Evolutionary conservation across 2,888 invertebrate species (phyloP), one percentile per base, ranked within the genome.

Genomic region (Eilema depressum): DNA sequence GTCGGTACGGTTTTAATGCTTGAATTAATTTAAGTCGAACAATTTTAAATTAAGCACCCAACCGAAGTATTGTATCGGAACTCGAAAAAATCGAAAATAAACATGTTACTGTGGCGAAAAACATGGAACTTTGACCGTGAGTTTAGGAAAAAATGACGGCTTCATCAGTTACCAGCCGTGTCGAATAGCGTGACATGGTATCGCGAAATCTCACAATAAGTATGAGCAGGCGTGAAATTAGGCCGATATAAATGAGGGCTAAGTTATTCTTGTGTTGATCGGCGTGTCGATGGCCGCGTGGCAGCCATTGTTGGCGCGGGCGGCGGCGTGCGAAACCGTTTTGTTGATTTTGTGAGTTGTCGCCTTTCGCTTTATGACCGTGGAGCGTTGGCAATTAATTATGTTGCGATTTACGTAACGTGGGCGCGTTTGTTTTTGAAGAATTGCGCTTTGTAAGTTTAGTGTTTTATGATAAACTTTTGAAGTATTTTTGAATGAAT

Each of bases 221-320:
- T 89, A 93, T 89, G 91, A 93, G 89, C 89, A 85, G 89, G 86
- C 94, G 92, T 95, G 93, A 95, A 95, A 95, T 95, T 92, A 93
- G 91, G 80, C 83, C 86, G 83, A 88, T 88, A 90, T 89, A 88
- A 93, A 92, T 94, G 91, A 93, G 92, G 92, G 93, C 92, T 86
- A 88, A 88, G 84, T 89, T 88, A 89, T 89, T 90, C 86, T 88
- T 84, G 76, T 85, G 78, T 75, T 85, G 84, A 90, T 78, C 87
- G 84, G 90, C 92, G 90, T 92, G 89, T 87, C 91, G 88, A 70
- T 74, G 70, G 93, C 92, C 94, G 92, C 94, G 94, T 94, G 94
- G 73, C 91, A 81, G 82, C 84, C 88, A 88, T 93, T 94, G 92
- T 92, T 82, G 83, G 73, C 59, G 71, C 72, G 68, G 68, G 71